phyloP scores from a whole-genome alignment of 2,113 vertebrate genomes.

The Elephantulus edwardii region DNA sequence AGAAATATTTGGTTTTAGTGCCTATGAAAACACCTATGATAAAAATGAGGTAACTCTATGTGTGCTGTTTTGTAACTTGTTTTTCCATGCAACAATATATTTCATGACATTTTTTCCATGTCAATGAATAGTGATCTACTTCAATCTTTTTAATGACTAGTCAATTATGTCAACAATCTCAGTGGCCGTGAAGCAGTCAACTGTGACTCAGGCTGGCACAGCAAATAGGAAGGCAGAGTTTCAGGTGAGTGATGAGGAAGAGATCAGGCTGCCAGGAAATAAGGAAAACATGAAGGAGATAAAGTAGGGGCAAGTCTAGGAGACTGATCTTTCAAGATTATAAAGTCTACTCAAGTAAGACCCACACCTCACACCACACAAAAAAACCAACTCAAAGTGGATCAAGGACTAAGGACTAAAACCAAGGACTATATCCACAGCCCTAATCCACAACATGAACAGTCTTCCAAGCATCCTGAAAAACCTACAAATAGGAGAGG shows the following conservation, averaged over 20 bases:
- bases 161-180: not conserved
- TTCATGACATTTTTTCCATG: slow-evolving; percentile 11
- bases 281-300: not conserved
- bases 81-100: slow-evolving; percentile 26
- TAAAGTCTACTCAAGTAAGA: no score
- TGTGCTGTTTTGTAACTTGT: not conserved
- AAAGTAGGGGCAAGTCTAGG: not conserved
- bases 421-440: no score
- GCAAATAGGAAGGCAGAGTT: not conserved
- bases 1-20: not conserved
- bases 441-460: no score
- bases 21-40: not conserved
- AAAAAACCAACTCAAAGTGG: not conserved
- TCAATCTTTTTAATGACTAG: slow-evolving; percentile 37
- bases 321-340: not conserved
- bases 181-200: not conserved
- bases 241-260: not conserved
- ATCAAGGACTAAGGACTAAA: not conserved
- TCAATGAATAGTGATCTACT: slow-evolving; percentile 51
- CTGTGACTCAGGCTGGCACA: not conserved
- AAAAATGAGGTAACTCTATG: slow-evolving; percentile 32
- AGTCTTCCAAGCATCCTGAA: no score
- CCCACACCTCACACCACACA: no score
- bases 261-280: not conserved
- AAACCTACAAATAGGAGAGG: no score